Percentiles rank a stretch among this genome's conserved stretches.
Conservation (phyloP, 2,888 invertebrate species). For the Agelastica alni region DNA sequence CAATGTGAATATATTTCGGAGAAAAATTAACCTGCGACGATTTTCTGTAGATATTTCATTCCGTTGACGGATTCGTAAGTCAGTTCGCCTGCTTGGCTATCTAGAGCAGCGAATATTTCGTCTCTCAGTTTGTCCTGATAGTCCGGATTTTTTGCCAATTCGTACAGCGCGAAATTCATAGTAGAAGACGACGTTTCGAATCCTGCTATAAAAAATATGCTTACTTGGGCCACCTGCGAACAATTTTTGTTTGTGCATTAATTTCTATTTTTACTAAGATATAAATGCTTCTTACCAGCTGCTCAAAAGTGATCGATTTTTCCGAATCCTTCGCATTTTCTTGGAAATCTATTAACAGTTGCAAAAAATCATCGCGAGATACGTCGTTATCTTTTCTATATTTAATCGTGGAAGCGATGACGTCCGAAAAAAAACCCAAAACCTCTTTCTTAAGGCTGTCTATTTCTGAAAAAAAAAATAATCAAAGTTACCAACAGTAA, state of each 20-base stretch:
- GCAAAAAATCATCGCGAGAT: constrained; percentile 34
- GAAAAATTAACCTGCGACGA: constrained; percentile 38
- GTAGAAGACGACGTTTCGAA: constrained; percentile 10
- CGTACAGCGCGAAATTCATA: constrained; percentile 38
- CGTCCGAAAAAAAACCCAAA: constrained; percentile 1
- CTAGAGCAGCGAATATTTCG: constrained; percentile 50
- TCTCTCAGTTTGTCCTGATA: constrained; percentile 48
- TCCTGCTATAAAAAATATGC: not conserved
- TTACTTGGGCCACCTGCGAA: not conserved
- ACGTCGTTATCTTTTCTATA: constrained; percentile 34
- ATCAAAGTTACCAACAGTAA: too few relatives aligned
- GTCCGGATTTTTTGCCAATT: constrained; percentile 35
- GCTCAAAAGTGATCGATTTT: constrained; percentile 32
- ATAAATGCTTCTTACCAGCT: constrained; percentile 32
- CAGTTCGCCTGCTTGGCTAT: constrained; percentile 47
- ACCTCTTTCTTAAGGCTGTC: not conserved
- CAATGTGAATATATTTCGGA: too few relatives aligned
- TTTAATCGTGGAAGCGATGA: constrained; percentile 26
- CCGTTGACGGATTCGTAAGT: constrained; percentile 19
- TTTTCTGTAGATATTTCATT: constrained; percentile 19
- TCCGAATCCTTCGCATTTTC: constrained; percentile 26
- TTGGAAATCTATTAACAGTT: constrained; percentile 35
- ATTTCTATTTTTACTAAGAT: too few relatives aligned
- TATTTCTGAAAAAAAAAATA: too few relatives aligned
- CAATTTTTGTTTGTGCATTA: too few relatives aligned